Evolutionary conservation across 1,140 invertebrate species (phyloP).

Genomic region (Neuroterus valhalla): DNA sequence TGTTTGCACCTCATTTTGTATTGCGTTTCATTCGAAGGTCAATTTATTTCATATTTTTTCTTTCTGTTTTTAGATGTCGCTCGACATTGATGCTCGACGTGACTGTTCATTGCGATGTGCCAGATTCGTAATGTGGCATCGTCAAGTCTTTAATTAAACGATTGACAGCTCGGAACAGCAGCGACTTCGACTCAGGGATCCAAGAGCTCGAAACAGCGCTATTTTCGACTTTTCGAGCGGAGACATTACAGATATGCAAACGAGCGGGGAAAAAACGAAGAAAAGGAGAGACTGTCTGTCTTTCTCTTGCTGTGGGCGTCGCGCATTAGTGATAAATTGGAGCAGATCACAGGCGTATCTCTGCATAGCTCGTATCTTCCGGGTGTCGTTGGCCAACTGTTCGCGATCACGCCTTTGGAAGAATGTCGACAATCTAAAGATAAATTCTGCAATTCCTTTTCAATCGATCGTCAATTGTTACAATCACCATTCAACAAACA

Average conservation of each 20-base stretch:
- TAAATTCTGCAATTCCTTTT: constrained; percentile 48
- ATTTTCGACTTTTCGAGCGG: constrained; percentile 65
- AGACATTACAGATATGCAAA: constrained; percentile 53
- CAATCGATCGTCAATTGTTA: constrained; percentile 64
- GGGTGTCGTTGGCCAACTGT: constrained; percentile 68
- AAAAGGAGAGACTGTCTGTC: constrained; percentile 44
- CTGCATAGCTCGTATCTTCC: constrained; percentile 64
- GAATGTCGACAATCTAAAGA: constrained; percentile 67
- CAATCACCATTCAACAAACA: too few relatives aligned
- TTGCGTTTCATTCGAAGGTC: too few relatives aligned
- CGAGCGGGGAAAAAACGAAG: constrained; percentile 41
- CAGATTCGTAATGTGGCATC: constrained; percentile 48
- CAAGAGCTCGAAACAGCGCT: constrained; percentile 55
- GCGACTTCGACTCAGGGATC: constrained; percentile 47
- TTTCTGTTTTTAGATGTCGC: constrained; percentile 5
- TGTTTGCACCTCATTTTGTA: too few relatives aligned
- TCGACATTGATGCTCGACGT: constrained; percentile 2
- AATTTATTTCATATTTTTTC: too few relatives aligned
- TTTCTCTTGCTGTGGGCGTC: constrained; percentile 66
- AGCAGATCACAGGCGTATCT: constrained; percentile 68
- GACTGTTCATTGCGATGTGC: constrained; percentile 48
- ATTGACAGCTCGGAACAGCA: constrained; percentile 64
- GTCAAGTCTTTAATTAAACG: constrained; percentile 65
- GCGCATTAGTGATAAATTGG: constrained; percentile 71
- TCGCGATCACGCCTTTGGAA: constrained; percentile 65